phyloP scores from a whole-genome alignment of 1,140 invertebrate species.

The Drosophila sturtevanti region DNA sequence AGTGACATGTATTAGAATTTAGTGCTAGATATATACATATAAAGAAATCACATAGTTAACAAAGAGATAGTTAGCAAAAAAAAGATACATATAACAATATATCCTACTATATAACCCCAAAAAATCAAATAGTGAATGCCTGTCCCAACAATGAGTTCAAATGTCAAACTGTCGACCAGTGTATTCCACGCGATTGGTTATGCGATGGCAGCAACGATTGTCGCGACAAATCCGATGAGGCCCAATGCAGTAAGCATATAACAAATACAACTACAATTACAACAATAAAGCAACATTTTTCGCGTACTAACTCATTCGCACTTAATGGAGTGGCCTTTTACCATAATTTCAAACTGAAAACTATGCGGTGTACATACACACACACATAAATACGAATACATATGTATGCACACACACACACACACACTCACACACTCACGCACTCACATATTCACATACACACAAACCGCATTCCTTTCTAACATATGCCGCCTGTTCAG shows the following conservation, averaged over 20 bases:
- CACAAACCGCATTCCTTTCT: constrained; percentile 40
- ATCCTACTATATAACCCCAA: constrained; percentile 24
- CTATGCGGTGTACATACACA: background rate
- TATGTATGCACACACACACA: background rate
- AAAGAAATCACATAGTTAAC: background rate
- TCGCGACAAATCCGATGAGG: constrained; percentile 88
- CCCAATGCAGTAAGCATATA: constrained; percentile 84
- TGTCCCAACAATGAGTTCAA: constrained; percentile 77
- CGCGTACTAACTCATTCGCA: constrained; percentile 57
- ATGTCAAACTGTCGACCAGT: constrained; percentile 86
- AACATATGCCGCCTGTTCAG: constrained; percentile 15
- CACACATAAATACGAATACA: too few relatives aligned
- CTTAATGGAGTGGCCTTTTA: constrained; percentile 65
- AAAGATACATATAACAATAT: constrained; percentile 24
- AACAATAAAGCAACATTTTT: constrained; percentile 10
- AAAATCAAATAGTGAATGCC: constrained; percentile 61
- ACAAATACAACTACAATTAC: constrained; percentile 11
- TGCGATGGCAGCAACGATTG: constrained; percentile 91
- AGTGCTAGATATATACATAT: background rate
- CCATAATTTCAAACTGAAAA: constrained; percentile 59
- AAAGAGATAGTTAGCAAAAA: background rate
- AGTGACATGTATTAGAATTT: constrained; percentile 51
- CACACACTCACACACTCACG: background rate
- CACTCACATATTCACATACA: background rate
- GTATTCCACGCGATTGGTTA: constrained; percentile 90